A percentile compares a stretch with the other conserved stretches of the same genome.
These are phyloP conservation scores for Grammomys dolichurus DNA, from an alignment of 2,113 vertebrate genomes.

Conservation along the genomic window DNA sequence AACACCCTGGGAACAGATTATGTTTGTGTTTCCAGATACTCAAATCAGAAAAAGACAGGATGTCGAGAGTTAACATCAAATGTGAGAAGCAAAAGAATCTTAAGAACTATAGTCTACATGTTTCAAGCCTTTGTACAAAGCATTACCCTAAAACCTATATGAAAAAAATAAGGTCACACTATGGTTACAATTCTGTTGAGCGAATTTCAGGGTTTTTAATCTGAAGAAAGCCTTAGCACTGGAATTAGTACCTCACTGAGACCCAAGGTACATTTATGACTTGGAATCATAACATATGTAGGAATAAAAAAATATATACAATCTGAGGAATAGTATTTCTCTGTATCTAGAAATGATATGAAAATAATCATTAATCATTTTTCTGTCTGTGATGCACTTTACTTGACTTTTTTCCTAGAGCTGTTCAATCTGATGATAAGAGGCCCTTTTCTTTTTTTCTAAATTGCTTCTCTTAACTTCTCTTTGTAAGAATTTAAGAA, in stretches of 20 bases:
- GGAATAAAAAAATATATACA: not conserved
- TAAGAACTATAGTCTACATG: not conserved
- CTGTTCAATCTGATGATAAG: not conserved
- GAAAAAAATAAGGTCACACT: not conserved
- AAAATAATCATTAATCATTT: not conserved
- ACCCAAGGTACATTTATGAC: not conserved
- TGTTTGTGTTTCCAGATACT: not conserved
- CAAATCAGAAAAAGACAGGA: not conserved
- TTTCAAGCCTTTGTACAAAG: not conserved
- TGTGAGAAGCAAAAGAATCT: not conserved
- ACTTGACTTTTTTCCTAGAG: not conserved
- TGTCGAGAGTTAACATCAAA: not conserved
- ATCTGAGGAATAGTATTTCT: not conserved
- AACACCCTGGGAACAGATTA: not conserved
- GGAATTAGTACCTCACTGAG: not conserved
- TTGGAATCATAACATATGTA: not conserved
- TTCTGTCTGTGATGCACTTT: not conserved
- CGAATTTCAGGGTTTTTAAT: too few species aligned
- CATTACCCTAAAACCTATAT: not conserved
- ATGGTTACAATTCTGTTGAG: not conserved
- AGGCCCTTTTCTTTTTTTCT: not conserved
- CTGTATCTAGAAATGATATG: not conserved
- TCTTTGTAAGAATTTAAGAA: constrained; percentile 43
- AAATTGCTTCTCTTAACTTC: constrained; percentile 31
- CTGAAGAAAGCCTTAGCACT: constrained; percentile 25